phyloP scores from a whole-genome alignment of 2,888 invertebrate genomes.

The Matsumyia berberina region DNA sequence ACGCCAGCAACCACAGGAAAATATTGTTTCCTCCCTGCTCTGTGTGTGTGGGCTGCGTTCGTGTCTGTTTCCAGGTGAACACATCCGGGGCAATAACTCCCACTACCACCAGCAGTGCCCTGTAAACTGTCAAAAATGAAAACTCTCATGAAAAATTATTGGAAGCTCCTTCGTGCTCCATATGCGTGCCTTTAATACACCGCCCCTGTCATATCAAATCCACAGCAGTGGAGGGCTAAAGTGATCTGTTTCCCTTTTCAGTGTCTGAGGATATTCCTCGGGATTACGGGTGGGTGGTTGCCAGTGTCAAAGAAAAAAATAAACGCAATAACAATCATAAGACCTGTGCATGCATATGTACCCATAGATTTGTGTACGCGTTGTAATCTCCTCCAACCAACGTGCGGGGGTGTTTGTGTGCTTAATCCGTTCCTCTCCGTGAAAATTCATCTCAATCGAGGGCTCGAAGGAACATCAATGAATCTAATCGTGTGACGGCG shows the following conservation, averaged over 20 bases:
- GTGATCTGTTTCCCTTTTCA: constrained; percentile 48
- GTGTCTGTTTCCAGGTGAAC: constrained; percentile 44
- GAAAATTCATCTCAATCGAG: constrained; percentile 36
- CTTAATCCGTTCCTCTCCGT: constrained; percentile 43
- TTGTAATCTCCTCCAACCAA: constrained; percentile 29
- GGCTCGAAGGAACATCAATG: constrained; percentile 46
- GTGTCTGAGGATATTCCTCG: constrained; percentile 47
- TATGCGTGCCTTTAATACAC: constrained; percentile 8
- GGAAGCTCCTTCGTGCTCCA: constrained; percentile 13
- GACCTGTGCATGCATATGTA: constrained; percentile 14
- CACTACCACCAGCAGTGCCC: constrained; percentile 8
- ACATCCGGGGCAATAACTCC: constrained; percentile 45
- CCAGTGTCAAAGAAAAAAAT: neutral
- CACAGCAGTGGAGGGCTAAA: constrained; percentile 6
- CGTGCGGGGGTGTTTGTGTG: constrained; percentile 7
- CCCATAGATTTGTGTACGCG: neutral
- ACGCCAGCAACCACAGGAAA: constrained; percentile 4
- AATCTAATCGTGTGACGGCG: constrained; percentile 28
- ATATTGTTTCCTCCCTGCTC: neutral
- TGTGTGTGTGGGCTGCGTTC: constrained; percentile 20
- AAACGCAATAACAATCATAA: constrained; percentile 41
- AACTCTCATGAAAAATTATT: constrained; percentile 69
- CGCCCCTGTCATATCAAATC: constrained; percentile 19
- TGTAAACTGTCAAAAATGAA: constrained; percentile 67
- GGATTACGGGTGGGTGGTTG: constrained; percentile 28